Evolutionary conservation across 2,888 invertebrate genomes (phyloP).

Genomic region (Hoplodrina ambigua): DNA sequence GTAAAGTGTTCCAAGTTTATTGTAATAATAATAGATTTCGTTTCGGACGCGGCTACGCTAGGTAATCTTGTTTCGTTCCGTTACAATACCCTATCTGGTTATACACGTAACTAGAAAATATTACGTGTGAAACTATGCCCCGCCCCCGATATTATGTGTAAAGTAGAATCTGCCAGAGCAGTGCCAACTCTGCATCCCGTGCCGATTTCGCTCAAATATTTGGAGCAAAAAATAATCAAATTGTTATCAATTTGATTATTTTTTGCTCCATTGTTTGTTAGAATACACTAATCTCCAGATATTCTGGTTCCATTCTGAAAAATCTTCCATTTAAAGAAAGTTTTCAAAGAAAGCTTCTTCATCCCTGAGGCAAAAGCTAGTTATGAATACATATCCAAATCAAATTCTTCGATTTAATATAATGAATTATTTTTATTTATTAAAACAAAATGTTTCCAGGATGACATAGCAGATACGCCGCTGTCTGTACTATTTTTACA

Average conservation of each 20-base stretch:
- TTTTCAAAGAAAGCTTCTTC: too few species aligned
- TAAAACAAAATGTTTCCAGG: constrained; percentile 73
- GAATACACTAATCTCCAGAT: too few species aligned
- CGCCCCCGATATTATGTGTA: not conserved
- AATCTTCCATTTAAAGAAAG: too few species aligned
- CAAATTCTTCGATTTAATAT: too few species aligned
- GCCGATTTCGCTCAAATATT: not conserved
- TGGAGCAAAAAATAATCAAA: not conserved
- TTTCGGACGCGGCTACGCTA: not conserved
- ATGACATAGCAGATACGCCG: constrained; percentile 85
- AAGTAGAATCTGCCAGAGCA: not conserved
- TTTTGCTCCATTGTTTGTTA: too few species aligned
- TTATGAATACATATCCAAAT: not conserved
- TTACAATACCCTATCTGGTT: not conserved
- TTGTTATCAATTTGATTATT: too few species aligned
- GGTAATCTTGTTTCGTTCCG: constrained; percentile 7
- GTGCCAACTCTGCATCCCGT: not conserved
- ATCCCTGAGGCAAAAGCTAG: too few species aligned
- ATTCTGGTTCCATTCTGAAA: too few species aligned
- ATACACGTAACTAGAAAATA: not conserved
- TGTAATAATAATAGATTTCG: not conserved
- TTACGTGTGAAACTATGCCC: not conserved
- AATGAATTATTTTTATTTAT: constrained; percentile 9
- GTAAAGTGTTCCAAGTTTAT: constrained; percentile 4
- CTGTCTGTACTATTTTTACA: constrained; percentile 84